phyloP scores from a whole-genome alignment of 2,797 vertebrate species.

The Onychomys arenicola region DNA sequence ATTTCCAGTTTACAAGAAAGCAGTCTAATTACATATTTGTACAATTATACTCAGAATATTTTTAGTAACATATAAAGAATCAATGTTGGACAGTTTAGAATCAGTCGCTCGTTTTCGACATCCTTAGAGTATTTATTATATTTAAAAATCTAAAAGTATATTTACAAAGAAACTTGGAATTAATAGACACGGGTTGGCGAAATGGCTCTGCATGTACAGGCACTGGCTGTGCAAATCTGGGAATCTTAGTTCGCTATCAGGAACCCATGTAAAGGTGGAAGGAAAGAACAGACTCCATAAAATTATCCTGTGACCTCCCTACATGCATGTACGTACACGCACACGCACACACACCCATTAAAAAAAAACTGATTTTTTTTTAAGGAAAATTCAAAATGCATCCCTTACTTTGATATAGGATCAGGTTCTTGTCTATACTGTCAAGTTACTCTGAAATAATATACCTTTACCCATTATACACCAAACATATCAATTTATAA shows the following conservation, averaged over 20 bases:
- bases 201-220: not conserved
- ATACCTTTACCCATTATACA: slow-evolving; percentile 32
- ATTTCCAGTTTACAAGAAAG: slow-evolving; percentile 59
- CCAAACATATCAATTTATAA: slow-evolving; percentile 18
- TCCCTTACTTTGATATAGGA: not conserved
- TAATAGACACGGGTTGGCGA: not conserved
- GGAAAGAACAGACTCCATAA: not conserved
- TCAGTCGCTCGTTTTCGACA: slow-evolving; percentile 16
- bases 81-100: not conserved
- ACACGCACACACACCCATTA: not conserved
- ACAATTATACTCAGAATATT: slow-evolving; percentile 47
- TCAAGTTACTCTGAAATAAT: slow-evolving; percentile 48
- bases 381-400: slow-evolving; percentile 35
- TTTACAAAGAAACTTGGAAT: slow-evolving; percentile 52
- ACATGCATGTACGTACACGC: not conserved
- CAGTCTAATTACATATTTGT: slow-evolving; percentile 1
- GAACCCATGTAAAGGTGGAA: not conserved
- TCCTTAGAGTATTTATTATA: slow-evolving; percentile 17
- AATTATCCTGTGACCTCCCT: not conserved
- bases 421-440: not conserved
- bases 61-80: slow-evolving; percentile 47
- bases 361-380: slow-evolving; percentile 24
- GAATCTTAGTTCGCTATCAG: not conserved
- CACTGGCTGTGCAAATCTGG: not conserved
- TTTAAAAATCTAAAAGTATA: not conserved